Percentiles rank a stretch among this genome's conserved stretches.
These are phyloP conservation scores for Marmota flaviventris DNA, from an alignment of 2,113 vertebrate genomes.

Conservation along the genomic window DNA sequence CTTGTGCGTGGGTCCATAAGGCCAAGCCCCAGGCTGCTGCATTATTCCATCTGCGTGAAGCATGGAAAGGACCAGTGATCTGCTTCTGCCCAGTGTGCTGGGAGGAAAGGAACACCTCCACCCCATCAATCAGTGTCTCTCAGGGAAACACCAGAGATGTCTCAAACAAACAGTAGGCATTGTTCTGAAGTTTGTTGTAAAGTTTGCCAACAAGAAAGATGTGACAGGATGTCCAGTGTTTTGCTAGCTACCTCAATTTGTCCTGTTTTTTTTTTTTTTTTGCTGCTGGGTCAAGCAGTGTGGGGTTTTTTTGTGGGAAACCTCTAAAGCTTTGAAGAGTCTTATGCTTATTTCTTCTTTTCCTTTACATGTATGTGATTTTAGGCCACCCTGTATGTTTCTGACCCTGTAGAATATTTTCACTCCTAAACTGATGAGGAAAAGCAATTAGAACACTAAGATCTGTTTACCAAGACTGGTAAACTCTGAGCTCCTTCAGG, in stretches of 20 bases:
- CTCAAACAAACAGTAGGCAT: background rate
- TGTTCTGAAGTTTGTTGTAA: background rate
- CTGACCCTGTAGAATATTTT: background rate
- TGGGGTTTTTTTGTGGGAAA: background rate
- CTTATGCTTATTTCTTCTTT: background rate
- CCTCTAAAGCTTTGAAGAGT: background rate
- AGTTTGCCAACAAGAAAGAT: background rate
- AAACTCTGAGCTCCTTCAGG: background rate
- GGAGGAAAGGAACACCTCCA: background rate
- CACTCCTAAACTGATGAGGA: background rate
- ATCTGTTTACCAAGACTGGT: background rate
- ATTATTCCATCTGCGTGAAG: background rate
- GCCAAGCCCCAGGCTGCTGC: background rate
- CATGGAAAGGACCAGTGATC: background rate
- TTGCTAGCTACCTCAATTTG: background rate
- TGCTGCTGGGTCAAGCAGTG: background rate
- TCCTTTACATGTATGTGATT: background rate
- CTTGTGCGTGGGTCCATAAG: background rate
- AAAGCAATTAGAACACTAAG: background rate
- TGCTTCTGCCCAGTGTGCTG: background rate
- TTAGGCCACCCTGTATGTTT: background rate
- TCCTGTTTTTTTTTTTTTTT: background rate
- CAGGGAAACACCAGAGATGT: background rate
- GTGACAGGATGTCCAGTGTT: constrained; percentile 16
- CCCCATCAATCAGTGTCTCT: background rate